phyloP scores from a whole-genome alignment of 2,113 vertebrate genomes.

The Equus quagga region DNA sequence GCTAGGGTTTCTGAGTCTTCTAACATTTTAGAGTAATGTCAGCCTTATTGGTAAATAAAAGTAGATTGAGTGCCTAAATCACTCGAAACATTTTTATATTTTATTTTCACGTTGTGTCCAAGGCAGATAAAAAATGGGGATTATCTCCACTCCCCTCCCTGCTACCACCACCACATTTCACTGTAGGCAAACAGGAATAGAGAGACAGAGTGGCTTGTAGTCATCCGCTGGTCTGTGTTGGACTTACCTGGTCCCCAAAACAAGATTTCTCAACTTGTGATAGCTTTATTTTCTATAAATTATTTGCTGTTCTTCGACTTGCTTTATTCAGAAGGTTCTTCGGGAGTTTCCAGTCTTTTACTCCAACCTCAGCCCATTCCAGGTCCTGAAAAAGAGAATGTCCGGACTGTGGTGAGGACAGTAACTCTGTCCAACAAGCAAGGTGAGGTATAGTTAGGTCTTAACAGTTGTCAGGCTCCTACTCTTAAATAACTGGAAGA shows the following conservation, averaged over 20 bases:
- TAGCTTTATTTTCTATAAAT: conserved; percentile 23
- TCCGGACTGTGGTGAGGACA: conserved; percentile 85
- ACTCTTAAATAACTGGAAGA: background rate
- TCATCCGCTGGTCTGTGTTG: background rate
- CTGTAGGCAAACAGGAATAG: background rate
- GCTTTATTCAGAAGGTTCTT: conserved; percentile 82
- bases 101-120: background rate
- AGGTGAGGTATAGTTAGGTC: conserved; percentile 83
- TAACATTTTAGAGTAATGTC: background rate
- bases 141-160: background rate
- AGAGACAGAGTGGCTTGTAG: background rate
- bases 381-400: conserved; percentile 92
- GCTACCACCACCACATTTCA: background rate
- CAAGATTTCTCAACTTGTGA: background rate
- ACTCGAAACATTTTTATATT: conserved; percentile 25
- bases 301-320: conserved; percentile 54
- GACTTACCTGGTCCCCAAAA: background rate
- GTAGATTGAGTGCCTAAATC: background rate
- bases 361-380: conserved; percentile 81
- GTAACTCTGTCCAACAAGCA: conserved; percentile 86
- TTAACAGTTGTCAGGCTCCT: background rate
- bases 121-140: background rate
- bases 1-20: background rate
- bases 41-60: background rate
- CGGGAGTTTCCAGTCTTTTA: conserved; percentile 75